Evolutionary conservation across 1,140 invertebrate species (phyloP), one percentile per base, ranked within the genome.

Genomic region (Tetragnatha versicolor): DNA sequence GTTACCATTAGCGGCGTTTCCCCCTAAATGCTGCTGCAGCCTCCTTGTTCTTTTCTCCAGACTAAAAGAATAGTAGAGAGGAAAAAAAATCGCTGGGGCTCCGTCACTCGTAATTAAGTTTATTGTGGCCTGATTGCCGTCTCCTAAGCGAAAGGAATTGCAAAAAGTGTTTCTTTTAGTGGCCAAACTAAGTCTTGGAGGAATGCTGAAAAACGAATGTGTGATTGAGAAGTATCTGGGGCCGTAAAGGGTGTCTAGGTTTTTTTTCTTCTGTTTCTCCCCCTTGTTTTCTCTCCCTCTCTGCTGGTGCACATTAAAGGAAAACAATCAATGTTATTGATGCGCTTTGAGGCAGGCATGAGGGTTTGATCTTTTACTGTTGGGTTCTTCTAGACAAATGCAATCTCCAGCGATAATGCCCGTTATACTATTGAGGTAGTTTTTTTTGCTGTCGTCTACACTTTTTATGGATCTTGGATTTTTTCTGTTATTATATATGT

Each of bases 91-190:
- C 31, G 20, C 47, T 2, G 35, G 42, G 25, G 33, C 20, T 35
- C 55, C 72, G 58, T 75, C 72, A 75, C 55, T 75, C 37, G 72
- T 75, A 75, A 75, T 75, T 75, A 75, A 75, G 72, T 75, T 75
- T 75, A 75, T 75, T 75, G 72, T 75, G 60, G 72, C 72, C 58
- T 63, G 72, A 63, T 75, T 75, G 72, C 72, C 58, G 60, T 58
- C 42, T 63, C 55, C 37, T 63, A 63, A 39, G 22, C 49, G 58
- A 75, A 75, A 60, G 29, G 39, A 75, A 63, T 75, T 61, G 55
- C 58, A 75, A 75, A 65, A 63, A 75, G 58, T 75, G 55, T 73
- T 75, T 75, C 53, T 75, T 75, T 75, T 61, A 63, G 53, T 49
- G 37, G 29, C 37, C 29, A 55, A 53, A 49, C 45, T 68, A 45